These are phyloP conservation scores for Ictalurus furcatus DNA, from an alignment of 2,113 vertebrate genomes.

Conservation along the genomic window DNA sequence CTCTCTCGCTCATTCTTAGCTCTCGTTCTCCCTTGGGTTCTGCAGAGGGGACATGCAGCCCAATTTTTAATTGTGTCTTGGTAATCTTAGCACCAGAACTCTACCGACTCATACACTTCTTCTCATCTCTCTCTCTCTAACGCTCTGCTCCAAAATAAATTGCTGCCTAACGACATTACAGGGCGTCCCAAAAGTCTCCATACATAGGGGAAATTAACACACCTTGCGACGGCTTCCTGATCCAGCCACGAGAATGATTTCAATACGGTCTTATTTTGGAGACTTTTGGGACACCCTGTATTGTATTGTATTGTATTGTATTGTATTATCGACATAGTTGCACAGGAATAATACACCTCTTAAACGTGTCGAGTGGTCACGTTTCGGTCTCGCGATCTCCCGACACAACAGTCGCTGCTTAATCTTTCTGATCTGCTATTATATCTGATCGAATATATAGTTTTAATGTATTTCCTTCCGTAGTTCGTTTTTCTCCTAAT, in stretches of 20 bases:
- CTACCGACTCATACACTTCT: slow-evolving; percentile 5
- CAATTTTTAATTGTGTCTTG: slow-evolving; percentile 70
- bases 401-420: neutral
- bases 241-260: no score
- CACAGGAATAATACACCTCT: neutral
- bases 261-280: no score
- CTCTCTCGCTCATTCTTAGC: slow-evolving; percentile 15
- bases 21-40: slow-evolving; percentile 58
- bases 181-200: no score
- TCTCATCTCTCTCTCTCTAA: neutral
- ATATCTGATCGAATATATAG: neutral
- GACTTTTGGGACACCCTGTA: no score
- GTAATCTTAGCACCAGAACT: slow-evolving; percentile 66
- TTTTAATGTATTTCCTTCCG: neutral
- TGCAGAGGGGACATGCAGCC: neutral
- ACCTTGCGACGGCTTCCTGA: no score
- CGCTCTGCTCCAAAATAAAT: neutral
- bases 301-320: no score
- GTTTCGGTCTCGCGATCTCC: neutral
- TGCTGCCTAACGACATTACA: neutral
- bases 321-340: neutral
- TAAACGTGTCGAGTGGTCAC: neutral
- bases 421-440: neutral
- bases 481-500: neutral
- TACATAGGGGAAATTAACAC: neutral